Conservation (phyloP, 2,888 invertebrate species). For the Ptychoptera albimana region DNA sequence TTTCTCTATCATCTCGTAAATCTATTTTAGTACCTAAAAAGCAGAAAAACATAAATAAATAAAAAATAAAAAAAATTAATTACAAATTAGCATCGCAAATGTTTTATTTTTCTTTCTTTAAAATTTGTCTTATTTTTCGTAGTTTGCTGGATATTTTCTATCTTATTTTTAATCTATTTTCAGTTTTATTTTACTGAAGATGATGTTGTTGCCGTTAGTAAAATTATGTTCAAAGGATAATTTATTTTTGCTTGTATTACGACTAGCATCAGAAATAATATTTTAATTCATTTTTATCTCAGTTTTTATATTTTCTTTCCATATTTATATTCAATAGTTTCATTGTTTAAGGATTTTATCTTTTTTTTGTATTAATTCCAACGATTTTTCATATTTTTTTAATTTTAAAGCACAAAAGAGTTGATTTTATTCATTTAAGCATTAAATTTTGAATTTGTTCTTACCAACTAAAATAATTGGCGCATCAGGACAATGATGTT, state of each 20-base stretch:
- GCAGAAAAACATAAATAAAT: no score
- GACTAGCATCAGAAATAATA: no score
- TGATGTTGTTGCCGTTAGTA: no score
- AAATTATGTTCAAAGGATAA: no score
- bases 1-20: slow-evolving; percentile 94
- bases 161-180: no score
- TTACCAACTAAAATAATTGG: slow-evolving; percentile 95
- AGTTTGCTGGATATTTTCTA: no score
- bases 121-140: background rate
- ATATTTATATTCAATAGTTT: no score
- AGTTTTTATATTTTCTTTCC: no score
- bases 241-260: no score
- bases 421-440: background rate
- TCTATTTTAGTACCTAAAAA: slow-evolving; percentile 93
- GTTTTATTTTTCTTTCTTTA: background rate
- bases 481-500: slow-evolving; percentile 98
- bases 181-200: no score
- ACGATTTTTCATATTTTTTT: background rate
- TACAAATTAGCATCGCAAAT: background rate
- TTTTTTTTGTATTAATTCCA: background rate
- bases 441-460: slow-evolving; percentile 24
- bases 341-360: no score
- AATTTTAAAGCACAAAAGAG: background rate
- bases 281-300: no score
- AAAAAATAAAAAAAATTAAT: background rate